Base-by-base conservation (phyloP, 2,113 vertebrate genomes). In the Microcebus jonahi region DNA sequence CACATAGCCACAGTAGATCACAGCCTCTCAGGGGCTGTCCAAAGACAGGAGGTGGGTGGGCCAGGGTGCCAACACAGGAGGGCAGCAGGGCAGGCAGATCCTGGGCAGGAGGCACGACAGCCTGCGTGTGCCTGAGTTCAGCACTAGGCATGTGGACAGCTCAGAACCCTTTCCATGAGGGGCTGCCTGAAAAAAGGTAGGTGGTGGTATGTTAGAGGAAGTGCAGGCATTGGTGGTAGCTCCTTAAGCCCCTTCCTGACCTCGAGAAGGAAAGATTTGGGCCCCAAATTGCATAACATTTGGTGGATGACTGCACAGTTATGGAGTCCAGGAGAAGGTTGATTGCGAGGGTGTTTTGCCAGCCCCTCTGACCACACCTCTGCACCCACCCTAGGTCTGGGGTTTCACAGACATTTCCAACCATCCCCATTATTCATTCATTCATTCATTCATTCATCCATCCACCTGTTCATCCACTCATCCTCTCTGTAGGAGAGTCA, bases 61-160 rank as follows among this genome's bases (percentile, higher is more conserved):
- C 34, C 3, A n/a, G n/a, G 85, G 85, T 53, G n/a, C 48, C 42
- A 18, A 39, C 11, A 21, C 27, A 5, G 42, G 42, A 71, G 63
- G 34, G 11, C 42, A 12, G 31, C 2, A 2, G 48, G 53, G 70
- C n/a, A 4, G 23, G 12, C 10, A 18, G 3, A 14, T 1, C 25
- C 63, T n/a, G 4, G 8, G 39, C 5, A 9, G 6, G 42, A 50
- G 48, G 45, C 3, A 13, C 2, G 27, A 7, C 9, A 27, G n/a
- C 55, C 3, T 14, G 48, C 0, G 8, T 0, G 17, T 6, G 71
- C 10, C 23, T 36, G 71, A 68, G 53, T 95, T 96, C 92, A 98
- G 95, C 90, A 97, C 96, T 21, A 36, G 63, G 61, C 0, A 0
- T 34, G 68, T 45, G 95, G 94, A 95, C 94, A 96, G 96, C 90